Base-by-base conservation (phyloP, 2,797 vertebrate species). In the Xenentodon cancila region DNA sequence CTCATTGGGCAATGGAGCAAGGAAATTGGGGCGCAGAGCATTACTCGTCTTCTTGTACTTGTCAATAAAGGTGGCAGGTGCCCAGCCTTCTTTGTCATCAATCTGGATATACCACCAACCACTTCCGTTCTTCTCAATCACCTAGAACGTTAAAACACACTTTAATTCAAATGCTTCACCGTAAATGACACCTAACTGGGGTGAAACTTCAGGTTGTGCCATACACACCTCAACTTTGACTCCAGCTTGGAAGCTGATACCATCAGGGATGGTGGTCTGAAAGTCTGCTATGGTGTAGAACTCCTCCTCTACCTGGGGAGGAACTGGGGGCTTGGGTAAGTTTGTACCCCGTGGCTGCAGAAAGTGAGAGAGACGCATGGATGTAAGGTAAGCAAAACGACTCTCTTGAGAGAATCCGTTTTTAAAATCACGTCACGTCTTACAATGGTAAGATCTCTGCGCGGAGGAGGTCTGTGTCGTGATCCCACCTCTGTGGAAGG, bases 101-200 rank as follows among this genome's bases (percentile, higher is more conserved):
- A 99, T 99, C 90, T 99, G 98, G 86, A 99, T 99, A 85, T 99
- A 99, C 97, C 98, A 99, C 98, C 98, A 99, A 57, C 98, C 97
- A 0, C 96, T 97, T 53, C 94, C 77, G 76, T 99, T 99, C 91
- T 98, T 99, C 80, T 99, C 98, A 19, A 99, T 97, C 67, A 99
- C 96, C 97, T 99, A 11, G 22, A 44, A 56, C 53, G 34, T 55
- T 45, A 7, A 37, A 52, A 48, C 34, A 37, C 12, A 37, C 34
- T 37, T 46, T 1, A 47, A 54, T 30, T 1, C 5, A 64, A 59
- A 60, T 34, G 0, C 50, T 22, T 53, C 9, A 9, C 12, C n/a
- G 22, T 52, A 16, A 11, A 37, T 37, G 12, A 32, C 7, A 32
- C 9, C 1, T 58, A 2, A 47, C 45, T 27, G 46, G 5, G 50